phyloP scores from a whole-genome alignment of 2,113 vertebrate species.

The Heterocephalus glaber region DNA sequence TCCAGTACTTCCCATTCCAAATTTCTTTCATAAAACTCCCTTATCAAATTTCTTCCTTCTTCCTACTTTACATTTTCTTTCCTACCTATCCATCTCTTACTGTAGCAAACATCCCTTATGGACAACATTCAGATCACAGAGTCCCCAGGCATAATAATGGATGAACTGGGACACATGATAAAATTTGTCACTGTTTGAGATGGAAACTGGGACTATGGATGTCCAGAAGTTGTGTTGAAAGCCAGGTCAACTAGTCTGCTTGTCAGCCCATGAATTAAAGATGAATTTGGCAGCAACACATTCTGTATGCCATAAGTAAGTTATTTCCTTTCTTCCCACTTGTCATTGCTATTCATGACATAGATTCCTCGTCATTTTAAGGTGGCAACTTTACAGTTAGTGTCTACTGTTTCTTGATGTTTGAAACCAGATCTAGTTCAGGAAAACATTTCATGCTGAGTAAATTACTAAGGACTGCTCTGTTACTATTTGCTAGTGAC shows the following conservation, averaged over 20 bases:
- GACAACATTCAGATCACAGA: not conserved
- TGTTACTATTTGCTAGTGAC: slow-evolving; percentile 10
- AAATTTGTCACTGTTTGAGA: not conserved
- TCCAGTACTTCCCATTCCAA: not conserved
- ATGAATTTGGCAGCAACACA: not conserved
- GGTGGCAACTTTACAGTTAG: not conserved
- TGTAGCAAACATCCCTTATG: not conserved
- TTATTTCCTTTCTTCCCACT: not conserved
- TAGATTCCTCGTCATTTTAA: slow-evolving; percentile 19
- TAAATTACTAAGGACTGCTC: not conserved
- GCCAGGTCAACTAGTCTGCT: not conserved
- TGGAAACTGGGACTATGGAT: not conserved
- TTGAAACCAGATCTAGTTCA: not conserved
- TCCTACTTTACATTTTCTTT: not conserved
- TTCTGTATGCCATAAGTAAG: not conserved
- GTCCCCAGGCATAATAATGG: not conserved
- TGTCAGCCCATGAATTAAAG: not conserved
- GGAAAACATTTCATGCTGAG: slow-evolving; percentile 13
- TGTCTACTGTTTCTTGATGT: slow-evolving; percentile 30
- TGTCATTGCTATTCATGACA: not conserved
- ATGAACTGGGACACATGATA: not conserved
- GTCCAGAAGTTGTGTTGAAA: not conserved
- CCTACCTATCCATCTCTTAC: not conserved
- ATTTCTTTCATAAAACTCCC: not conserved
- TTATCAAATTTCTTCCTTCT: not conserved